A percentile compares a stretch with the other conserved stretches of the same genome.
Conservation (phyloP, 1,140 invertebrate species). For the Bombus ignitus region DNA sequence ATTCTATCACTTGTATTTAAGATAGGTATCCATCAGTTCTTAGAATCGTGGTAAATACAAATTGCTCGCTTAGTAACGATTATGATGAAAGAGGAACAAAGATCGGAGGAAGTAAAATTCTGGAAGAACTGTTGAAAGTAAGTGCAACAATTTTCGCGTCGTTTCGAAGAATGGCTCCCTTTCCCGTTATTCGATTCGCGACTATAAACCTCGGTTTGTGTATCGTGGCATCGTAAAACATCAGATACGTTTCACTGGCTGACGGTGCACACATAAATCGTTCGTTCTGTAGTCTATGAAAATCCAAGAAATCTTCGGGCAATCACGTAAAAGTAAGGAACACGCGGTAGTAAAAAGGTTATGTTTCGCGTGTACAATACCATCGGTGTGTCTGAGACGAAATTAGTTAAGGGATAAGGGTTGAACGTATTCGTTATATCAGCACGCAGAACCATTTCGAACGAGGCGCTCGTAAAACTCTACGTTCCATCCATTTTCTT, state of each 20-base stretch:
- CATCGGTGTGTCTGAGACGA: background rate
- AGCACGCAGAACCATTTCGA: background rate
- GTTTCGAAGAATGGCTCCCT: too few species aligned
- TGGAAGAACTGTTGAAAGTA: background rate
- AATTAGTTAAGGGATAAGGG: too few species aligned
- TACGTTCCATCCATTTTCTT: background rate
- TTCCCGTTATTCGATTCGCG: background rate
- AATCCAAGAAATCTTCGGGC: background rate
- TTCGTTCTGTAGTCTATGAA: background rate
- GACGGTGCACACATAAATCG: slow-evolving; percentile 4
- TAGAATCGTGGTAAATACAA: background rate
- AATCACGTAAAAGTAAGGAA: background rate
- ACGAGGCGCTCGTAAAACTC: background rate
- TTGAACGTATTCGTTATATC: background rate
- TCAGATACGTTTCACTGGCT: background rate
- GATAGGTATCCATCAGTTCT: background rate
- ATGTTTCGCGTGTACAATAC: too few species aligned
- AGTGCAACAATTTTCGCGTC: background rate
- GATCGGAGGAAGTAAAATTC: background rate
- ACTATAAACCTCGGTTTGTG: background rate
- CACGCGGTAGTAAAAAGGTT: background rate
- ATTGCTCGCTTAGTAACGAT: background rate
- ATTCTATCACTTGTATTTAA: background rate
- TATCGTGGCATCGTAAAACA: background rate
- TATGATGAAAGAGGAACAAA: background rate